These are phyloP conservation scores for Mixornis gularis DNA, from an alignment of 2,113 vertebrate genomes.

Conservation along the genomic window DNA sequence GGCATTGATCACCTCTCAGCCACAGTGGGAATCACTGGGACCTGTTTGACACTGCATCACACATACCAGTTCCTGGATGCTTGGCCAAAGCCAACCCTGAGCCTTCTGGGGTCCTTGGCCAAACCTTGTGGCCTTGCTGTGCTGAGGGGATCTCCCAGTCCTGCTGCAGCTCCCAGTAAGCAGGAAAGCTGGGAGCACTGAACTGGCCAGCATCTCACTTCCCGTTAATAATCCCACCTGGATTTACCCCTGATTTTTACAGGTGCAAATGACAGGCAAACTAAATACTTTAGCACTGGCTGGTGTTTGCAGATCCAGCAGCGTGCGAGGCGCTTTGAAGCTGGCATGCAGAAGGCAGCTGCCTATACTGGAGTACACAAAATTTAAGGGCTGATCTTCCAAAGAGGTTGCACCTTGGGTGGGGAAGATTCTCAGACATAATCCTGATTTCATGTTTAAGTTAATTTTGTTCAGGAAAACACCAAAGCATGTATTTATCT, in stretches of 20 bases:
- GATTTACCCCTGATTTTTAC: neutral
- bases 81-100: neutral
- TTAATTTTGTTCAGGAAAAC: neutral
- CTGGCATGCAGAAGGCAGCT: neutral
- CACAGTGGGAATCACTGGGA: fast-evolving
- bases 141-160: neutral
- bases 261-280: neutral
- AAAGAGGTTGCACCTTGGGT: neutral
- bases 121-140: neutral
- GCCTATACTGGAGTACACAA: neutral
- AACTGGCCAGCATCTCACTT: neutral
- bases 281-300: neutral
- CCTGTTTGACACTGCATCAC: neutral
- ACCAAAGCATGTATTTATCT: neutral
- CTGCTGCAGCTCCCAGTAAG: neutral
- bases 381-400: neutral
- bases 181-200: neutral
- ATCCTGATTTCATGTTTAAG: neutral
- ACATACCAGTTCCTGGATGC: neutral
- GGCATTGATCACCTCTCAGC: neutral
- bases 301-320: neutral
- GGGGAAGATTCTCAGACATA: neutral
- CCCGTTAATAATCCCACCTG: neutral
- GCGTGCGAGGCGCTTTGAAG: neutral
- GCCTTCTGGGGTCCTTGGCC: neutral